Evolutionary conservation across 2,888 invertebrate genomes (phyloP), one percentile per base, ranked within the genome.

Genomic region (Calliscelio sp.): DNA sequence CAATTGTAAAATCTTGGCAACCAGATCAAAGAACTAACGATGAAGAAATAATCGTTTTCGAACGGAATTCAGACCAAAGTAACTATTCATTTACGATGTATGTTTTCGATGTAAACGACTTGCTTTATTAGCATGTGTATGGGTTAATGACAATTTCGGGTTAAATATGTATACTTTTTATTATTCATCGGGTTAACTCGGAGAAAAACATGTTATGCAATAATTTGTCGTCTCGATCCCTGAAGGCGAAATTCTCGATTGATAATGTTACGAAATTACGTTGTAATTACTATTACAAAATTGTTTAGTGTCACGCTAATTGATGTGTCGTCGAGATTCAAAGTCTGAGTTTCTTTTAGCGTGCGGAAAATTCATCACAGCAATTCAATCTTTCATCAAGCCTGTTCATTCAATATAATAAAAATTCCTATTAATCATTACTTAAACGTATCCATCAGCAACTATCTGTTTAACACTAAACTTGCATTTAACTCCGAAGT

Each of bases 381-480:
- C 8, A 35, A 10, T 68, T 68, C n/a, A 51, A 53, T 38, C 38
- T 38, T 53, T 68, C 66, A 46, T 38, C 38, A 38, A 16, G n/a
- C 16, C 24, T 53, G 20, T 44, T n/a, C 16, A 59, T 59, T 46
- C 59, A 22, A 18, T 16, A 59, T 41, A 3, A 55, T 41, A 55
- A 70, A 70, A 57, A 55, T 55, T 20, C 25, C 20, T 63, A 74
- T 74, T 57, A 66, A 66, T 44, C 55, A 24, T 8, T 28, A 7
- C 24, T 44, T 10, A 5, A 55, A 66, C 1, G 32, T 77, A 59
- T 59, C 68, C 24, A 59, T 77, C 59, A 74, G 44, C 51, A 44
- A 25, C 18, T 77, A 77, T 77, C 66, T 24, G 49, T 14, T 77
- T 57, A 66, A 77, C 68, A 77, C 77, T 59, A 59, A 68, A 59